Conservation (phyloP, 2,797 vertebrate genomes). For the Salmo trutta region DNA sequence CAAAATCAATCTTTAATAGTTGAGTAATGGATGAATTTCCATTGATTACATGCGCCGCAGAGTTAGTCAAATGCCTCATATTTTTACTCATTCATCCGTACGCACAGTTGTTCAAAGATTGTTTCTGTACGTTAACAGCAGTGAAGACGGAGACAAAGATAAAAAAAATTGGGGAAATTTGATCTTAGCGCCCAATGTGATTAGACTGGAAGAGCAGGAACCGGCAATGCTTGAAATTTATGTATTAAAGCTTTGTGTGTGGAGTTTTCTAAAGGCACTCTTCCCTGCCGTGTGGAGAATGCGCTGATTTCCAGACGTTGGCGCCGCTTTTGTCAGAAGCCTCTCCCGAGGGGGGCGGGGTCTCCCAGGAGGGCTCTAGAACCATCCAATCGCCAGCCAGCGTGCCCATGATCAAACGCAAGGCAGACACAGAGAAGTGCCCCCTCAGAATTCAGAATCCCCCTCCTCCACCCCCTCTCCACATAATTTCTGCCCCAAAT, state of each 20-base stretch:
- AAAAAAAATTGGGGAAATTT: conserved; percentile 61
- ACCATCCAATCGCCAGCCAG: conserved; percentile 69
- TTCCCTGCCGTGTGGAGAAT: conserved; percentile 84
- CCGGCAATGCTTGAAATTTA: conserved; percentile 85
- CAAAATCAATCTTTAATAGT: not conserved
- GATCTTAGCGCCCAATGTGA: conserved; percentile 74
- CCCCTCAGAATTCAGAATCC: conserved; percentile 58
- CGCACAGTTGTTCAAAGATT: conserved; percentile 17
- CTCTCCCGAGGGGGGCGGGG: conserved; percentile 71
- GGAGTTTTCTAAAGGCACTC: conserved; percentile 76
- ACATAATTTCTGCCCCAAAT: conserved; percentile 63
- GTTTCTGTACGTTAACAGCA: conserved; percentile 44
- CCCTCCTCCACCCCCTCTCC: conserved; percentile 25
- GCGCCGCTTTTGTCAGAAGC: conserved; percentile 77
- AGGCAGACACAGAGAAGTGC: conserved; percentile 67
- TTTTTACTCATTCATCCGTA: not conserved
- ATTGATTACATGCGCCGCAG: not conserved
- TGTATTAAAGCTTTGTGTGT: conserved; percentile 83
- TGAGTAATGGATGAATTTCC: not conserved
- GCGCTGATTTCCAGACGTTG: conserved; percentile 78
- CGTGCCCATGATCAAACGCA: conserved; percentile 70
- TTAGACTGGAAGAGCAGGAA: conserved; percentile 81
- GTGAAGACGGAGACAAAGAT: conserved; percentile 47
- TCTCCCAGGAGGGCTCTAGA: conserved; percentile 75
- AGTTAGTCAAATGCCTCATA: not conserved